Evolutionary conservation across 2,888 invertebrate species (phyloP).

Genomic region (Catonia carolina): DNA sequence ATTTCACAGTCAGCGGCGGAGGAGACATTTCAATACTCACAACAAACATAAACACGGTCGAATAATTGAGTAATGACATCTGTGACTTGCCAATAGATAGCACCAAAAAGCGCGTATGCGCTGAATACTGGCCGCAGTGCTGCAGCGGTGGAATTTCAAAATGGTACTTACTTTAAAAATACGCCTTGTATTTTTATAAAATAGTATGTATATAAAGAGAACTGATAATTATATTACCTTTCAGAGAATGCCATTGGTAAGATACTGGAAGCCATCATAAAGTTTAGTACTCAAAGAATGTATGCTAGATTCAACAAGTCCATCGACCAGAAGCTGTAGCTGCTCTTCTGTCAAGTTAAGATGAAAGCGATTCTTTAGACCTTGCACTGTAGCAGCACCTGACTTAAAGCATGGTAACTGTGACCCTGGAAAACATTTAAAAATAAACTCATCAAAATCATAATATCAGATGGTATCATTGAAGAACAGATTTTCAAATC

Average conservation of each 20-base stretch:
- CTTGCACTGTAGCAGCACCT: constrained; percentile 81
- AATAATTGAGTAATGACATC: too few relatives aligned
- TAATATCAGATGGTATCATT: not conserved
- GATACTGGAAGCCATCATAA: constrained; percentile 99
- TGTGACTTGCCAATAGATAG: too few relatives aligned
- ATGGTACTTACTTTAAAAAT: too few relatives aligned
- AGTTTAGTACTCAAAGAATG: constrained; percentile 95
- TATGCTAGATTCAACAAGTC: constrained; percentile 88
- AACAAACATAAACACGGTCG: too few relatives aligned
- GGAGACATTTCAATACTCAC: too few relatives aligned
- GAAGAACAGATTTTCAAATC: not conserved
- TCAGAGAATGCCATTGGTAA: constrained; percentile 87
- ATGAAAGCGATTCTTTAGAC: constrained; percentile 91
- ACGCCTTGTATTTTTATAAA: too few relatives aligned
- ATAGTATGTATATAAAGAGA: too few relatives aligned
- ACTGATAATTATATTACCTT: too few relatives aligned
- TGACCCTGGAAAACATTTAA: constrained; percentile 60
- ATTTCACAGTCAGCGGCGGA: too few relatives aligned
- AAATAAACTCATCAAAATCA: constrained; percentile 9
- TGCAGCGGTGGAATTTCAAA: too few relatives aligned
- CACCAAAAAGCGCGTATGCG: too few relatives aligned
- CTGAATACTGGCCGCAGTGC: too few relatives aligned
- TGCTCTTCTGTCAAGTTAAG: constrained; percentile 91
- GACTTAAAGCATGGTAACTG: constrained; percentile 95
- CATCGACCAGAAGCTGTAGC: constrained; percentile 83